Percentiles rank a stretch among this genome's conserved stretches.
These are phyloP conservation scores for Parapristionchus giblindavisi DNA, from an alignment of 2,888 invertebrate species.

Conservation along the genomic window DNA sequence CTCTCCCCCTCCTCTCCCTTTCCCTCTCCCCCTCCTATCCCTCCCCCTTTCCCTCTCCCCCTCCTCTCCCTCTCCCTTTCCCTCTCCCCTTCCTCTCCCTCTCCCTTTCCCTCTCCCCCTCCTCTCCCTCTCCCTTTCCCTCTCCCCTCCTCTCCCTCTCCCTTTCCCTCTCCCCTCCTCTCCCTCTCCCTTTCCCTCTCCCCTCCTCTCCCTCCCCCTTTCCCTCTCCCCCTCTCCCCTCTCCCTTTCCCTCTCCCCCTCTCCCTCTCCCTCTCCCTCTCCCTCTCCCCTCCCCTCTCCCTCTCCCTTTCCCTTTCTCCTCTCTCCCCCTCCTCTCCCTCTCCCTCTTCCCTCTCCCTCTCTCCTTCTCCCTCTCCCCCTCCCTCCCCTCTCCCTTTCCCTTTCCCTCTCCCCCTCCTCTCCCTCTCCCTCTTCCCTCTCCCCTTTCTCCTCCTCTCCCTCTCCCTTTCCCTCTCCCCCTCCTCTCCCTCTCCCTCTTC, in stretches of 20 bases:
- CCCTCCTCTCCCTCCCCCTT: background rate
- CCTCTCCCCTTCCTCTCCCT: background rate
- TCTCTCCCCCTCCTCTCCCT: background rate
- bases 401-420: background rate
- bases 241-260: constrained; percentile 1
- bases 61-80: background rate
- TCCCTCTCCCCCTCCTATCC: background rate
- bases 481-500: too few relatives aligned
- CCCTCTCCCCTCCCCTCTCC: constrained; percentile 1
- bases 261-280: constrained; percentile 7
- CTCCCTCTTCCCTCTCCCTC: background rate
- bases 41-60: background rate
- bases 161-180: constrained; percentile 16
- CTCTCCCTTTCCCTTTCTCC: background rate
- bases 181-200: constrained; percentile 4
- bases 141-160: constrained; percentile 13
- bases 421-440: background rate
- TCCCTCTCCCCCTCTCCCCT: background rate
- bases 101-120: background rate
- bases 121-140: background rate
- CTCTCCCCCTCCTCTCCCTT: background rate
- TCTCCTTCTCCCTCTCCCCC: background rate
- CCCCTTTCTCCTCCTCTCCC: background rate
- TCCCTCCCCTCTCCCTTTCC: background rate
- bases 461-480: background rate